A percentile compares a stretch with the other conserved stretches of the same genome.
phyloP scores from a whole-genome alignment of 2,888 invertebrate species.

The Eudasyphora cyanicolor region DNA sequence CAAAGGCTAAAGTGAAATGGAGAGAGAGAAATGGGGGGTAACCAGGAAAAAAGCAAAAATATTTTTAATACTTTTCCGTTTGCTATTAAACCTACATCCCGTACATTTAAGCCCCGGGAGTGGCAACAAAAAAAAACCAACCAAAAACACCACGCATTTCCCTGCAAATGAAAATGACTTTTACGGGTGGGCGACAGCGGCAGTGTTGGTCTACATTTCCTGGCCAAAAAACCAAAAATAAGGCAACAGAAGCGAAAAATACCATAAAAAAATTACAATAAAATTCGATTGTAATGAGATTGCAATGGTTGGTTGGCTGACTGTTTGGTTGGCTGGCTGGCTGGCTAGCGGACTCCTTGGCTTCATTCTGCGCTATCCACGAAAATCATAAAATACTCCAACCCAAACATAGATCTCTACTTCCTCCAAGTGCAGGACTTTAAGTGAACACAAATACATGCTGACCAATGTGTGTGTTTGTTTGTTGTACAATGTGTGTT shows the following conservation, averaged over 20 bases:
- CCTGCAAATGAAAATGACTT: constrained; percentile 50
- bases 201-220: constrained; percentile 35
- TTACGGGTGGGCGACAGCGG: constrained; percentile 34
- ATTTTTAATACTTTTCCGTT: constrained; percentile 73
- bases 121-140: neutral
- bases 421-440: neutral
- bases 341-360: constrained; percentile 10
- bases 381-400: constrained; percentile 21
- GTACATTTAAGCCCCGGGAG: constrained; percentile 57
- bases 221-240: constrained; percentile 14
- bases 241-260: constrained; percentile 23
- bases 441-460: constrained; percentile 2
- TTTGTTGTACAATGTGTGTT: too few species aligned
- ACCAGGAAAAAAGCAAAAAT: constrained; percentile 63
- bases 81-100: constrained; percentile 73
- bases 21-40: neutral
- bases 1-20: neutral
- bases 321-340: neutral
- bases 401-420: constrained; percentile 38
- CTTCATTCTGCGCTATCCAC: neutral
- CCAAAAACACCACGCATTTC: neutral
- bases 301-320: constrained; percentile 49
- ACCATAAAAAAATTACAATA: constrained; percentile 59
- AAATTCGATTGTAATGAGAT: constrained; percentile 65
- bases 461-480: neutral